Evolutionary conservation across 2,113 vertebrate species (phyloP), one percentile per base, ranked within the genome.

Genomic region (Poeciliopsis prolifica): DNA sequence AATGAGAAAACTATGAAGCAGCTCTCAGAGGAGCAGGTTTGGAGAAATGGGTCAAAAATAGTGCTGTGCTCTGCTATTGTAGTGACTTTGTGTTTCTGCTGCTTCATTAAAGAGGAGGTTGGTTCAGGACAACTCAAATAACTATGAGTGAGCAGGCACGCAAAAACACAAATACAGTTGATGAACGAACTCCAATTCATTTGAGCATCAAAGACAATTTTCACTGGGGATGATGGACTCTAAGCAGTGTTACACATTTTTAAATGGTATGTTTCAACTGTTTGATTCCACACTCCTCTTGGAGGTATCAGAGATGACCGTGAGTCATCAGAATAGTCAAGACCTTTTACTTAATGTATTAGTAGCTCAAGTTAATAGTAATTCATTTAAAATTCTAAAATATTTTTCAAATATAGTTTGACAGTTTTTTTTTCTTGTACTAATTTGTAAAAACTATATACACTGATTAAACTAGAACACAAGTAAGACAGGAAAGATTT

Each of bases 41-140:
- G 37, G 75, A 84, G 82, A 90, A 91, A 78, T 90, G 79, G 90
- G 88, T 91, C 88, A 91, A 73, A 72, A 88, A 87, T 86, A 86
- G 84, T 87, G 85, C 84, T 83, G 76, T 48, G 81, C 81, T 86
- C 42, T 72, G 79, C 82, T 78, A 54, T 84, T 83, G 79, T 80
- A 75, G 78, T 42, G 35, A 74, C 61, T 72, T 65, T 29, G 75
- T 40, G 78, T 83, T 80, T 88, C 73, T 86, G 78, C 80, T 73
- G 87, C 80, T 91, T 85, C 83, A 82, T 88, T 86, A 88, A 72
- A 86, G 80, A 71, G 31, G 80, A 89, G 90, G 87, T 88, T 78
- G 29, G 61, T n/a, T 81, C 61, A 70, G 90, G 86, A 90, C 79
- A 90, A 64, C 44, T 37, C 62, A 19, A 66, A 62, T 40, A 15